These are phyloP conservation scores for Pheosia tremula DNA, from an alignment of 2,888 invertebrate species.

Conservation along the genomic window DNA sequence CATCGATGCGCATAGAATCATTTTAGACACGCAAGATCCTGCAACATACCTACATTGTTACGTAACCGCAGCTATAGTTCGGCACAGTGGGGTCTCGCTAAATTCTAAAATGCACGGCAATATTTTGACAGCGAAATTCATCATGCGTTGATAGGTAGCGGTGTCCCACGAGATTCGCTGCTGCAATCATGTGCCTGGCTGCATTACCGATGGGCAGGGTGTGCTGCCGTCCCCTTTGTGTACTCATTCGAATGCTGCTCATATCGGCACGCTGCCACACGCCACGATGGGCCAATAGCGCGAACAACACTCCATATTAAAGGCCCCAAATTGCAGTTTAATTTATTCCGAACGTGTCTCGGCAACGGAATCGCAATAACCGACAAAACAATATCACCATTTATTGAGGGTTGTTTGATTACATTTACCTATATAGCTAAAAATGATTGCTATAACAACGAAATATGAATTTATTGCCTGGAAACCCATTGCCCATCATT, in stretches of 20 bases:
- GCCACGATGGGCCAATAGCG: conserved; percentile 73
- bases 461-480: not conserved
- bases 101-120: conserved; percentile 32
- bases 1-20: not conserved
- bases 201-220: conserved; percentile 66
- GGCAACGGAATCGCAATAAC: conserved; percentile 82
- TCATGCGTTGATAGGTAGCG: conserved; percentile 38
- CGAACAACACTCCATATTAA: conserved; percentile 82
- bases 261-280: conserved; percentile 68
- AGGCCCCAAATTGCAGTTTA: conserved; percentile 82
- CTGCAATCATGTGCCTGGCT: conserved; percentile 66
- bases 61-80: conserved; percentile 15
- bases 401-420: conserved; percentile 71
- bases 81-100: conserved; percentile 16
- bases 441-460: conserved; percentile 15
- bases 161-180: conserved; percentile 50
- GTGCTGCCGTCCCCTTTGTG: conserved; percentile 66
- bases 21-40: not conserved
- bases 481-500: too few species aligned
- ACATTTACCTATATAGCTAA: conserved; percentile 47
- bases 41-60: not conserved
- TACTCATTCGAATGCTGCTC: conserved; percentile 78
- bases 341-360: conserved; percentile 83
- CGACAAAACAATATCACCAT: conserved; percentile 75
- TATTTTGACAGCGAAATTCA: conserved; percentile 42